Percentiles rank a stretch among this genome's conserved stretches.
These are phyloP conservation scores for Platerodrilus igneus DNA, from an alignment of 2,888 invertebrate genomes.

Conservation along the genomic window DNA sequence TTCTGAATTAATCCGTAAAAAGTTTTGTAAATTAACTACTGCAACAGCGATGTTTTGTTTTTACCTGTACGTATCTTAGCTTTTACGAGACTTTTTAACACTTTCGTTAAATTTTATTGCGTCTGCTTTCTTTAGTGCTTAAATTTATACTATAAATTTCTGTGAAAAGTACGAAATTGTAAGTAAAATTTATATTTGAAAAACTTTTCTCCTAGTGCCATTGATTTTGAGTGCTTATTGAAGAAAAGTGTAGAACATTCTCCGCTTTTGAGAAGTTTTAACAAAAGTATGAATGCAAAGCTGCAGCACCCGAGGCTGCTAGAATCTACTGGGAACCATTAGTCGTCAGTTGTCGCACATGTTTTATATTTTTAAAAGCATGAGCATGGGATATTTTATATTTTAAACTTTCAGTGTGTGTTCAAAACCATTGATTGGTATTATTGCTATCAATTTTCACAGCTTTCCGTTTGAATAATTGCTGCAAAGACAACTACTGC, in stretches of 20 bases:
- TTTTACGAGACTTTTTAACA: slow-evolving; percentile 10
- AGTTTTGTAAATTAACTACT: slow-evolving; percentile 6
- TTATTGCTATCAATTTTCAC: too few relatives aligned
- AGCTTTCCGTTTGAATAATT: too few relatives aligned
- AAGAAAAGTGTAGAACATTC: slow-evolving; percentile 16
- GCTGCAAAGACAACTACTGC: too few relatives aligned
- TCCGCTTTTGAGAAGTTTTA: slow-evolving; percentile 15
- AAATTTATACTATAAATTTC: slow-evolving; percentile 10
- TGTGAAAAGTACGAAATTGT: slow-evolving; percentile 1
- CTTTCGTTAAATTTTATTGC: slow-evolving; percentile 10
- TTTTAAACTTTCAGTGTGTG: too few relatives aligned
- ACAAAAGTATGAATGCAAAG: slow-evolving; percentile 18
- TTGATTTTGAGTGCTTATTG: slow-evolving; percentile 5
- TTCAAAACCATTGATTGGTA: too few relatives aligned
- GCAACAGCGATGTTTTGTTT: slow-evolving; percentile 3
- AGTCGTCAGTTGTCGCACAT: slow-evolving; percentile 21
- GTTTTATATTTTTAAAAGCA: slow-evolving; percentile 20
- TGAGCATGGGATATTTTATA: too few relatives aligned
- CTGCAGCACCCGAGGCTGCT: slow-evolving; percentile 17
- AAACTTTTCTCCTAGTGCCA: slow-evolving; percentile 8
- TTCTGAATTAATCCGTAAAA: slow-evolving; percentile 11
- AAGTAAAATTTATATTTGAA: slow-evolving; percentile 5
- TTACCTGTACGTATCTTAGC: slow-evolving; percentile 8
- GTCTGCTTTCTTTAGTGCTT: slow-evolving; percentile 7
- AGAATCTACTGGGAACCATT: slow-evolving; percentile 20